A percentile compares a stretch with the other conserved stretches of the same genome.
Evolutionary conservation across 2,888 invertebrate genomes (phyloP).

Genomic region (Eulithis testata): DNA sequence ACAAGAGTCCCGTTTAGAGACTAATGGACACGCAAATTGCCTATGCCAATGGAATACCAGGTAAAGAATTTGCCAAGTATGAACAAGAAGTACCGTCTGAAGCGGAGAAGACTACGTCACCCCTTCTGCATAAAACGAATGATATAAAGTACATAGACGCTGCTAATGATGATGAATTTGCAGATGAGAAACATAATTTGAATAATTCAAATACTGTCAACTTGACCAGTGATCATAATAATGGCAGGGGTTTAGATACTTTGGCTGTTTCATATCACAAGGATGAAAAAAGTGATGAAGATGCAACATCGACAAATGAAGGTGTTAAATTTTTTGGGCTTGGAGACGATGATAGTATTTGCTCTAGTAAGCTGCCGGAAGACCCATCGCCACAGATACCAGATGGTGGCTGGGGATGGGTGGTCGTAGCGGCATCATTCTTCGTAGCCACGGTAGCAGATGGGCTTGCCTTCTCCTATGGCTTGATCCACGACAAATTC

Average conservation of each 20-base stretch:
- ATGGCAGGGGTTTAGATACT: conserved; percentile 51
- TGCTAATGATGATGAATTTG: conserved; percentile 58
- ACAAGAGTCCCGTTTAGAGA: conserved; percentile 56
- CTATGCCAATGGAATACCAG: conserved; percentile 77
- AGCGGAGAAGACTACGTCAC: conserved; percentile 80
- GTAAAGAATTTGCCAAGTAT: conserved; percentile 71
- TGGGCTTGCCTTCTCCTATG: conserved; percentile 97
- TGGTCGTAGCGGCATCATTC: conserved; percentile 94
- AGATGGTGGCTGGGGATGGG: conserved; percentile 97
- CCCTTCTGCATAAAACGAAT: conserved; percentile 65
- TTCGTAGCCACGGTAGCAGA: conserved; percentile 95
- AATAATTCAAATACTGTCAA: conserved; percentile 72
- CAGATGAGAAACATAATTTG: conserved; percentile 52
- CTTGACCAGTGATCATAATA: conserved; percentile 66
- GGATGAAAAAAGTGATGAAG: conserved; percentile 68
- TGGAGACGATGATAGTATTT: conserved; percentile 79
- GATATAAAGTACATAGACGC: conserved; percentile 72
- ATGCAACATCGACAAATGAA: conserved; percentile 74
- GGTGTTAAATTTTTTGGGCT: conserved; percentile 83
- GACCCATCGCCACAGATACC: conserved; percentile 86
- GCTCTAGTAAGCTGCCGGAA: conserved; percentile 66
- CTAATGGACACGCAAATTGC: conserved; percentile 79
- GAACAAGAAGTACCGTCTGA: conserved; percentile 76
- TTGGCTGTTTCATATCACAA: conserved; percentile 64
- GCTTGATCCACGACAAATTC: conserved; percentile 92